Evolutionary conservation across 2,113 vertebrate genomes (phyloP).

Genomic region (Anthoscopus minutus): DNA sequence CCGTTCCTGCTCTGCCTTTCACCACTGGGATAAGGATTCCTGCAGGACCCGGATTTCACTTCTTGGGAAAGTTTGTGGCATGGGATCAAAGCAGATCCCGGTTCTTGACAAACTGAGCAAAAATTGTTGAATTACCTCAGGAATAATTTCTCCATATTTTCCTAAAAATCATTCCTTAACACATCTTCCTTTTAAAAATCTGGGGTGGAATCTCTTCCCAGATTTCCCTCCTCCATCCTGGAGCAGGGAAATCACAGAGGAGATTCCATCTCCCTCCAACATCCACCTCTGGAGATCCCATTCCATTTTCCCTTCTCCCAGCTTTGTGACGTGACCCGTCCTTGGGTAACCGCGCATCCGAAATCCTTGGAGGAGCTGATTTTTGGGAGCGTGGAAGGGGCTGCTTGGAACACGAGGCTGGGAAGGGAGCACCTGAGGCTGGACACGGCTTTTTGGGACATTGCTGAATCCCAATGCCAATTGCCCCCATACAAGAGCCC

Average conservation of each 20-base stretch:
- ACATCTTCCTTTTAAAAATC: background rate
- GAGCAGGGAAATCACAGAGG: background rate
- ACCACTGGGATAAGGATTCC: background rate
- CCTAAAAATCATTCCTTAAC: too few relatives aligned
- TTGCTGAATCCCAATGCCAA: background rate
- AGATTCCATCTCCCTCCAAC: background rate
- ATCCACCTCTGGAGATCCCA: background rate
- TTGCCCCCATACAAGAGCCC: fast-evolving
- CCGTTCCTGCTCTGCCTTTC: background rate
- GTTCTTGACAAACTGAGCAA: background rate
- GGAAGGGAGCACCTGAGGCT: background rate
- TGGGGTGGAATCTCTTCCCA: fast-evolving
- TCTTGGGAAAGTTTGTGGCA: fast-evolving
- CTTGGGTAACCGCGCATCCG: background rate
- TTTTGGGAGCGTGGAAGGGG: too few relatives aligned
- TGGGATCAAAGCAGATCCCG: background rate
- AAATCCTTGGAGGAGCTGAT: background rate
- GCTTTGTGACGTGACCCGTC: background rate
- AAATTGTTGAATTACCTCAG: background rate
- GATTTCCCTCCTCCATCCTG: background rate
- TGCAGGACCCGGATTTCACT: background rate
- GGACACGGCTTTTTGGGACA: fast-evolving
- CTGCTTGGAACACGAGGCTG: fast-evolving
- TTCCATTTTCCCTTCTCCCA: background rate
- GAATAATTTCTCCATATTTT: background rate